Evolutionary conservation across 2,888 invertebrate species (phyloP).

Genomic region (Axea sp.): DNA sequence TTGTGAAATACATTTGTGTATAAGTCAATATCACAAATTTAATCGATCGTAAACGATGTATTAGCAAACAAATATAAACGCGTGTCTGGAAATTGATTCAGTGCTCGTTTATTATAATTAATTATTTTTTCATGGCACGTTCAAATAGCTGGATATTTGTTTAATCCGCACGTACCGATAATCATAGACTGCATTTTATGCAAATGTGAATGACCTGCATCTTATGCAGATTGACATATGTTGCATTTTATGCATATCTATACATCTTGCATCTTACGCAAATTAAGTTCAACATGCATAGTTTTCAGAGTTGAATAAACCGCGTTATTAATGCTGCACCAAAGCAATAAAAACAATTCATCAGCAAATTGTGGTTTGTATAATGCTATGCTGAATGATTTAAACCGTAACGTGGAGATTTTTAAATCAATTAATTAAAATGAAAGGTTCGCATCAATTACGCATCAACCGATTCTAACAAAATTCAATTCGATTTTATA

Average conservation of each 20-base stretch:
- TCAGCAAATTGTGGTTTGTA: too few species aligned
- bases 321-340: neutral
- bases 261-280: constrained; percentile 21
- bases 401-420: too few species aligned
- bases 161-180: constrained; percentile 2
- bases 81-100: neutral
- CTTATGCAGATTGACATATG: constrained; percentile 46
- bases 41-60: too few species aligned
- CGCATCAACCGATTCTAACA: too few species aligned
- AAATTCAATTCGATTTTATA: too few species aligned
- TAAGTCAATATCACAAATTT: too few species aligned
- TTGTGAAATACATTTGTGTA: too few species aligned
- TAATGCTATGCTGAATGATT: too few species aligned
- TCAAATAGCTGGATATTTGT: constrained; percentile 1
- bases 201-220: constrained; percentile 51
- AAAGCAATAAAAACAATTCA: neutral
- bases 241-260: constrained; percentile 33
- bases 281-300: constrained; percentile 8
- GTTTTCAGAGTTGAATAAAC: constrained; percentile 17
- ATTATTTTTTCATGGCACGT: neutral
- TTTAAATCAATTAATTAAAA: too few species aligned
- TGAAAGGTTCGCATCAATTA: too few species aligned
- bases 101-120: neutral
- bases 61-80: too few species aligned
- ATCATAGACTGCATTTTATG: constrained; percentile 36